phyloP scores from a whole-genome alignment of 2,113 vertebrate species.

The Melanerpes formicivorus region DNA sequence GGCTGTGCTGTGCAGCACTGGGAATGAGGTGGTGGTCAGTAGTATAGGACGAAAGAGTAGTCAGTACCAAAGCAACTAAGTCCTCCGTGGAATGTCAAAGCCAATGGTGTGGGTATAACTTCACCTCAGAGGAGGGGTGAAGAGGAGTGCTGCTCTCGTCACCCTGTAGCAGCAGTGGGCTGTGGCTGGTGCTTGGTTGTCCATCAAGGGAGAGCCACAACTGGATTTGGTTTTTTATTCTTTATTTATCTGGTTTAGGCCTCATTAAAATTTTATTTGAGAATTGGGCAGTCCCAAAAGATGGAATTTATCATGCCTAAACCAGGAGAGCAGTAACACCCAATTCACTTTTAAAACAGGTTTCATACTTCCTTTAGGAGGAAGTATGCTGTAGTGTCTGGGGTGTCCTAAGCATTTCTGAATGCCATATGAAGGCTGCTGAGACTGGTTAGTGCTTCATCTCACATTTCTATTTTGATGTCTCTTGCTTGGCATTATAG shows the following conservation, averaged over 20 bases:
- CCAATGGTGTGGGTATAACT: neutral
- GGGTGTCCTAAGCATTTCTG: neutral
- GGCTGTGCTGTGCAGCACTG: neutral
- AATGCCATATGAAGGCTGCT: neutral
- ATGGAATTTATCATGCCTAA: neutral
- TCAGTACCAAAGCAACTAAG: neutral
- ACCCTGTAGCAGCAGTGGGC: neutral
- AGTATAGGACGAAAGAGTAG: neutral
- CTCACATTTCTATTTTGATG: neutral
- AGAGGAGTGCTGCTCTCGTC: neutral
- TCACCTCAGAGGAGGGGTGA: rapidly evolving
- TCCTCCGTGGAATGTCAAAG: neutral
- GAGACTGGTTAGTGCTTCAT: neutral
- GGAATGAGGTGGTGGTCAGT: neutral
- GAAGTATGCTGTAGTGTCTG: neutral
- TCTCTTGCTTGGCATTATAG: neutral
- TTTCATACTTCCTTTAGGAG: neutral
- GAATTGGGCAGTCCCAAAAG: neutral
- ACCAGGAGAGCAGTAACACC: neutral
- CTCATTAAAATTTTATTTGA: neutral
- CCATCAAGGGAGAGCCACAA: neutral
- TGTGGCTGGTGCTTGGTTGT: neutral
- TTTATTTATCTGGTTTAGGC: neutral
- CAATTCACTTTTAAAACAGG: neutral
- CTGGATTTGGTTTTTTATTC: neutral